phyloP scores from a whole-genome alignment of 2,113 vertebrate species.

The Entomyzon cyanotis region DNA sequence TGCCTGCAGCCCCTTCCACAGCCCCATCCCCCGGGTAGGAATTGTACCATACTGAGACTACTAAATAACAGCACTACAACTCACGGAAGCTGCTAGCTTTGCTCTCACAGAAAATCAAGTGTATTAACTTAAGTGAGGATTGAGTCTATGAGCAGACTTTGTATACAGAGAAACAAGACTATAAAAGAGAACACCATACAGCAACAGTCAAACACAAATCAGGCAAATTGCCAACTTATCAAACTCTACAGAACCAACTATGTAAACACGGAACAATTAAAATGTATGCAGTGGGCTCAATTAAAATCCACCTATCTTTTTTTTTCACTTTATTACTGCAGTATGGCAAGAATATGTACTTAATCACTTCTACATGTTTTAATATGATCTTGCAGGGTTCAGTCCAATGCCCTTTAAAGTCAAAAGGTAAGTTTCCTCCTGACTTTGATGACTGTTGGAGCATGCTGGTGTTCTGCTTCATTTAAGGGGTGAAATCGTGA shows the following conservation, averaged over 20 bases:
- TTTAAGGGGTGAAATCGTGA: constrained; percentile 26
- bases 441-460: neutral
- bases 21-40: neutral
- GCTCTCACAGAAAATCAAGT: neutral
- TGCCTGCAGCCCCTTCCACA: neutral
- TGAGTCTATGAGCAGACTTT: neutral
- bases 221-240: neutral
- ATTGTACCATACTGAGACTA: neutral
- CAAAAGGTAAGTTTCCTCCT: neutral
- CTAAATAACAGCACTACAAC: neutral
- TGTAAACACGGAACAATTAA: neutral
- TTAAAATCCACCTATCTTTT: constrained; percentile 2
- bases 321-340: neutral
- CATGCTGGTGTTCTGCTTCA: neutral
- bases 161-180: neutral
- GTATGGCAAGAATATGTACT: neutral
- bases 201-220: neutral
- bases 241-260: neutral
- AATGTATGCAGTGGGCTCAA: neutral
- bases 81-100: neutral
- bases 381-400: neutral
- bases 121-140: neutral
- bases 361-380: neutral
- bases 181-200: neutral
- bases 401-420: neutral